A percentile compares a stretch with the other conserved stretches of the same genome.
These are phyloP conservation scores for Mimachlamys varia DNA, from an alignment of 2,888 invertebrate genomes.

Conservation along the genomic window DNA sequence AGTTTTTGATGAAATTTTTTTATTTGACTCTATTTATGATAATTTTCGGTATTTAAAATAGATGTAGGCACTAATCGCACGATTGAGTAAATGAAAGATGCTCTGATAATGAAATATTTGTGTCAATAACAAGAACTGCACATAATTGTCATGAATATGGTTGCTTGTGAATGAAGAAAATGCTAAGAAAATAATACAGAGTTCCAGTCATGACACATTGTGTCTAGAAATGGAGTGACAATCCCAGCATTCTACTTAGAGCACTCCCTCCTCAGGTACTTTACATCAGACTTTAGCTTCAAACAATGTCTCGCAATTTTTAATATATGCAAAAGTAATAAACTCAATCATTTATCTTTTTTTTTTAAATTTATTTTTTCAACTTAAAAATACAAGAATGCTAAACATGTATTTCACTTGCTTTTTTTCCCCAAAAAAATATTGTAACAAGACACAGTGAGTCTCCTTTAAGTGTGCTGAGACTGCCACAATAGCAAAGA, in stretches of 20 bases:
- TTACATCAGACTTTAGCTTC: not conserved
- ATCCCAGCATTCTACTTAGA: not conserved
- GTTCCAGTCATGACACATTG: not conserved
- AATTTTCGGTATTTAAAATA: too few relatives aligned
- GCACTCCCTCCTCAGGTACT: not conserved
- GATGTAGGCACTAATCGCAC: too few relatives aligned
- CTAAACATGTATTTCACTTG: not conserved
- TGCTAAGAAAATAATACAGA: not conserved
- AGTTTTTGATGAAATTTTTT: not conserved
- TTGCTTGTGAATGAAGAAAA: conserved; percentile 30
- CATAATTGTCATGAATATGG: not conserved
- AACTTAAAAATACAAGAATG: not conserved
- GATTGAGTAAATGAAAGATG: not conserved
- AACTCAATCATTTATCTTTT: not conserved
- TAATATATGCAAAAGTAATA: not conserved
- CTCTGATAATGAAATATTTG: not conserved
- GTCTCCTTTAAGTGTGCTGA: not conserved
- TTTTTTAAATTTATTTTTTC: not conserved
- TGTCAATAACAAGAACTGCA: not conserved
- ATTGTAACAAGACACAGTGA: not conserved
- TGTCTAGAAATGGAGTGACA: not conserved
- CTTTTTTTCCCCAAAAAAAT: not conserved
- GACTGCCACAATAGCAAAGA: not conserved
- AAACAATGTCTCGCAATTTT: not conserved
- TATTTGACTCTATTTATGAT: not conserved